Percentiles rank a stretch among this genome's conserved stretches.
These are phyloP conservation scores for Melanerpes formicivorus DNA, from an alignment of 2,113 vertebrate species.

Conservation along the genomic window DNA sequence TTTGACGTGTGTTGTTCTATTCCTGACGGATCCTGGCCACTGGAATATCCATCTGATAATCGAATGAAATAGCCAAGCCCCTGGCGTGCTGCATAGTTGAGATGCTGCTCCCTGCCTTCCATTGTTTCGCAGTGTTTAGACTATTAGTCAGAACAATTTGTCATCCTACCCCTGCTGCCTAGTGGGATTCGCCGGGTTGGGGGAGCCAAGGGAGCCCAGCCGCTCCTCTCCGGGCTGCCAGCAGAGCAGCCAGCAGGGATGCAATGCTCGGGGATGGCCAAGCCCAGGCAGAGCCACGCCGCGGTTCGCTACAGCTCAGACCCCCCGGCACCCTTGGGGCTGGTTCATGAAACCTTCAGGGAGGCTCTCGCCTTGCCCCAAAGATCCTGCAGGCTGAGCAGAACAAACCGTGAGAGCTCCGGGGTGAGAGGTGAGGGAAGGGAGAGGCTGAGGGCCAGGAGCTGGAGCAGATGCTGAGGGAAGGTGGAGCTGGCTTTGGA, in stretches of 20 bases:
- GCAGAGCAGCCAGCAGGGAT: background rate
- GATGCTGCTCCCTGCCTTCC: conserved; percentile 40
- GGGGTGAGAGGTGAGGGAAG: background rate
- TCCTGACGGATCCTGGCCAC: conserved; percentile 34
- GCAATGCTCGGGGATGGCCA: background rate
- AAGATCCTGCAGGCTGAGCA: background rate
- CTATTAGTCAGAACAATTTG: conserved; percentile 61
- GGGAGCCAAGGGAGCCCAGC: background rate
- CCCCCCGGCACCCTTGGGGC: rapidly evolving
- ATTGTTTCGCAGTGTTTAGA: conserved; percentile 61
- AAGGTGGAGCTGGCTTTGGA: background rate
- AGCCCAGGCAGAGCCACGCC: background rate
- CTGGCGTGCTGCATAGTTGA: conserved; percentile 1
- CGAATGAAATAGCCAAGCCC: conserved; percentile 33
- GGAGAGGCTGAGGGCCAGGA: background rate
- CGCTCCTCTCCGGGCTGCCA: rapidly evolving
- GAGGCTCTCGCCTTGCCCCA: background rate
- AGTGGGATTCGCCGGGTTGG: background rate
- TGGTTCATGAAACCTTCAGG: background rate
- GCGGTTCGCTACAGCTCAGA: background rate
- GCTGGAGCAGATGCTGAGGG: background rate
- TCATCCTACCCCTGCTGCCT: conserved; percentile 55
- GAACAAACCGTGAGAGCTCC: rapidly evolving
- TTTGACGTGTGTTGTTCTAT: conserved; percentile 44
- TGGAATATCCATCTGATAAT: conserved; percentile 66